These are phyloP conservation scores for Xestia rhomboidea DNA, from an alignment of 2,888 invertebrate species.

Conservation along the genomic window DNA sequence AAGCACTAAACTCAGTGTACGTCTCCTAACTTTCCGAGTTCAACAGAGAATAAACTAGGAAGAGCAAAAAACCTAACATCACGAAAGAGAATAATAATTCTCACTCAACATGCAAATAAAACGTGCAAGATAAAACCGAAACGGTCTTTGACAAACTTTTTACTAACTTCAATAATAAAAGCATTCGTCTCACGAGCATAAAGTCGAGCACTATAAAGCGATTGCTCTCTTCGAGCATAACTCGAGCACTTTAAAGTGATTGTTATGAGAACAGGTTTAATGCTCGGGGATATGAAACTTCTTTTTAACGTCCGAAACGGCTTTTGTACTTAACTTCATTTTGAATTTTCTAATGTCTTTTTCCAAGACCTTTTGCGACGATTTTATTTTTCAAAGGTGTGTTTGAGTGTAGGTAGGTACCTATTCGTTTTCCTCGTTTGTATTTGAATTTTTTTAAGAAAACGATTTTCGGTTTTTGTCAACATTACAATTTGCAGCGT, in stretches of 20 bases:
- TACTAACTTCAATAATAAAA: conserved; percentile 63
- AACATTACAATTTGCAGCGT: background rate
- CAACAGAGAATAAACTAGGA: background rate
- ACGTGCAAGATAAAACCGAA: conserved; percentile 55
- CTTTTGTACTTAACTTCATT: conserved; percentile 45
- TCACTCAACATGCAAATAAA: conserved; percentile 55
- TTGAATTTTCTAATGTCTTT: conserved; percentile 44
- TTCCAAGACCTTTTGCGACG: background rate
- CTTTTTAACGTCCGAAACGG: conserved; percentile 46
- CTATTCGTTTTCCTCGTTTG: background rate
- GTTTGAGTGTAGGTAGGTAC: background rate
- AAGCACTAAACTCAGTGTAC: background rate
- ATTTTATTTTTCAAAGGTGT: background rate
- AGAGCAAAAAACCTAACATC: conserved; percentile 13
- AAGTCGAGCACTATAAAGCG: conserved; percentile 62
- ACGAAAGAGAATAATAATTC: conserved; percentile 34
- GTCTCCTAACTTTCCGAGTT: background rate
- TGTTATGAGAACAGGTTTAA: conserved; percentile 58
- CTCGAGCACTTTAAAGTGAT: conserved; percentile 59
- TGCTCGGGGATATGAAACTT: conserved; percentile 54
- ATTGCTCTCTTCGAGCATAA: conserved; percentile 49
- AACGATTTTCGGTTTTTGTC: background rate
- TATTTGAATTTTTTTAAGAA: background rate
- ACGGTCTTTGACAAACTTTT: conserved; percentile 63
- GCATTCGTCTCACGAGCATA: conserved; percentile 64